These are phyloP conservation scores for Thereuonema tuberculata DNA, from an alignment of 1,140 invertebrate genomes.

Conservation along the genomic window DNA sequence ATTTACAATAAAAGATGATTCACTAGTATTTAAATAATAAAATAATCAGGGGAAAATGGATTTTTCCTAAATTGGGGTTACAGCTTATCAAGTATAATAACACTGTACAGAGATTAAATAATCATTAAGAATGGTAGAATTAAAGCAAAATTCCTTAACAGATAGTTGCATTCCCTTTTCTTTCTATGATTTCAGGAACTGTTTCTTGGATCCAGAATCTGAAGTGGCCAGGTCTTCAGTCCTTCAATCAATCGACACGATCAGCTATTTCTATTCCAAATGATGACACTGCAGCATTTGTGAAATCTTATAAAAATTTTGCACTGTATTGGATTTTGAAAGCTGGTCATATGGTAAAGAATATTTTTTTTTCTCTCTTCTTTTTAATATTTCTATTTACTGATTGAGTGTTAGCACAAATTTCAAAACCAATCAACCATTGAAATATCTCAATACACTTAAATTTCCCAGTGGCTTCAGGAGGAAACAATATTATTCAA, in stretches of 20 bases:
- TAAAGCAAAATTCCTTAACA: too few relatives aligned
- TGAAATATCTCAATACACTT: background rate
- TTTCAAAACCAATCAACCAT: background rate
- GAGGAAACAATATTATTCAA: background rate
- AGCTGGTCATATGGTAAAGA: constrained; percentile 52
- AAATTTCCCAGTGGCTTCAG: too few relatives aligned
- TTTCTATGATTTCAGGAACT: constrained; percentile 36
- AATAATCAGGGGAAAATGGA: too few relatives aligned
- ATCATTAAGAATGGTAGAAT: too few relatives aligned
- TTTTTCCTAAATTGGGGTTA: too few relatives aligned
- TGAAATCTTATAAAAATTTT: constrained; percentile 48
- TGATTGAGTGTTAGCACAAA: background rate
- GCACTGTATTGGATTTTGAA: constrained; percentile 56
- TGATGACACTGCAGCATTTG: constrained; percentile 45
- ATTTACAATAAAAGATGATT: background rate
- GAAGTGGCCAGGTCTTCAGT: constrained; percentile 41
- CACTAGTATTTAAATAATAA: too few relatives aligned
- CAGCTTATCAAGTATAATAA: too few relatives aligned
- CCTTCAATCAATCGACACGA: constrained; percentile 39
- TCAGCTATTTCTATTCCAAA: constrained; percentile 40
- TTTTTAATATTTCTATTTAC: background rate
- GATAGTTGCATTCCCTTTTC: background rate
- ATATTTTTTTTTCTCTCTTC: constrained; percentile 16
- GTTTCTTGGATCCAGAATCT: constrained; percentile 54
- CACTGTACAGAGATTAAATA: too few relatives aligned